These are phyloP conservation scores for Cerceris rybyensis DNA, from an alignment of 2,888 invertebrate genomes.

Conservation along the genomic window DNA sequence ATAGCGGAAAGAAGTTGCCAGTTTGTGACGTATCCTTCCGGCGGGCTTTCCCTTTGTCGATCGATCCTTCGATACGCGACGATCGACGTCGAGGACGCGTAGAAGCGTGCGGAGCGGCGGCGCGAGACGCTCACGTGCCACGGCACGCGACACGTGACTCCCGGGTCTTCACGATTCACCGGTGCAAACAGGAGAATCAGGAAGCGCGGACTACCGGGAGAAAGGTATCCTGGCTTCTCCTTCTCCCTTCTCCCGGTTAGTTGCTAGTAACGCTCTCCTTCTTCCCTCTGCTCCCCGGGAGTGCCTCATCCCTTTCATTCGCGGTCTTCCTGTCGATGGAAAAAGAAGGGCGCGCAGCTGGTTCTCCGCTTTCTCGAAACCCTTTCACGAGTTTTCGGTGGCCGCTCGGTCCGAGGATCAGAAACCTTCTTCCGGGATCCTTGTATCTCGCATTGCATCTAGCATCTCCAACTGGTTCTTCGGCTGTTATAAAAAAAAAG, in stretches of 20 bases:
- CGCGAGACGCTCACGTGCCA: slow-evolving; percentile 61
- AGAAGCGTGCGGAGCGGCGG: slow-evolving; percentile 31
- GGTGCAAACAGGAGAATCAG: slow-evolving; percentile 48
- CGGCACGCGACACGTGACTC: slow-evolving; percentile 71
- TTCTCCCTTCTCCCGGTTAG: slow-evolving; percentile 11
- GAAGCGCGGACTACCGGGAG: slow-evolving; percentile 44
- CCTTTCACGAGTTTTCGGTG: slow-evolving; percentile 57
- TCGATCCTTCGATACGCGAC: slow-evolving; percentile 37
- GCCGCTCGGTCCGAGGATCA: slow-evolving; percentile 6
- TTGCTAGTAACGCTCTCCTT: slow-evolving; percentile 58
- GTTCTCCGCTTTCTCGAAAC: slow-evolving; percentile 55
- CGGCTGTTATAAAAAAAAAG: slow-evolving; percentile 35
- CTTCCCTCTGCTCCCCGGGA: slow-evolving; percentile 5
- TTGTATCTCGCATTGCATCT: slow-evolving; percentile 60
- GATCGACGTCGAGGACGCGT: slow-evolving; percentile 30
- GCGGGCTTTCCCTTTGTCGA: slow-evolving; percentile 16
- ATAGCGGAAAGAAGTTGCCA: slow-evolving; percentile 7
- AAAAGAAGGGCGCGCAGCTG: slow-evolving; percentile 53
- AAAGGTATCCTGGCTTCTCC: slow-evolving; percentile 37
- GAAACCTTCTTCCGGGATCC: slow-evolving; percentile 63
- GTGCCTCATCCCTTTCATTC: slow-evolving; percentile 62
- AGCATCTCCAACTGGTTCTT: slow-evolving; percentile 48
- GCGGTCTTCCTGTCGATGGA: slow-evolving; percentile 54
- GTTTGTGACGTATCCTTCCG: slow-evolving; percentile 22
- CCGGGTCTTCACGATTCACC: slow-evolving; percentile 42